Evolutionary conservation across 35 echinoderm and acorn worm species (phyloP).

Genomic region (Eucidaris tribuloides): DNA sequence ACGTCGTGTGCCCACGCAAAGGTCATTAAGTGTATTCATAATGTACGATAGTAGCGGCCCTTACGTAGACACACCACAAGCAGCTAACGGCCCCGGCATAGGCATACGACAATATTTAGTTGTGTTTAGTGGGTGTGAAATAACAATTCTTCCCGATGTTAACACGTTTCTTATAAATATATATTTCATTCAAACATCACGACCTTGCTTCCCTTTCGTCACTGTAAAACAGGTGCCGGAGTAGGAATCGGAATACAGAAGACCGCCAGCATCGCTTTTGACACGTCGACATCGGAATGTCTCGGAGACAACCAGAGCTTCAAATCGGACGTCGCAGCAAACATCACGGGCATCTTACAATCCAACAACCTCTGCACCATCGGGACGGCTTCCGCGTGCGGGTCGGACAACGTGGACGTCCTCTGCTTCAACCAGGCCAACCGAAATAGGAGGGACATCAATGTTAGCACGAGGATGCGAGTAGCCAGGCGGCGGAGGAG

Average conservation of each 20-base stretch:
- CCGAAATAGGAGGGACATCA: background rate
- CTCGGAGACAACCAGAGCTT: background rate
- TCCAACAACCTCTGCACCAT: background rate
- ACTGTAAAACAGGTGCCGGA: background rate
- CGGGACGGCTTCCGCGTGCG: background rate
- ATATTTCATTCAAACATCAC: too few species aligned
- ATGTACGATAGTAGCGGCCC: too few species aligned
- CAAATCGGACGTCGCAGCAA: background rate
- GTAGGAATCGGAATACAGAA: background rate
- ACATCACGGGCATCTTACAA: background rate
- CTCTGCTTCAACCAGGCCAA: background rate
- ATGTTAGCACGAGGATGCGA: background rate
- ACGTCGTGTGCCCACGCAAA: too few species aligned
- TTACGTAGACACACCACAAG: too few species aligned
- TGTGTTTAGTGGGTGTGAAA: too few species aligned
- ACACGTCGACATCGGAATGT: background rate
- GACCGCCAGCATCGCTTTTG: background rate
- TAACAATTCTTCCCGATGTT: too few species aligned
- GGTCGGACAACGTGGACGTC: background rate
- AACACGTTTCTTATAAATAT: too few species aligned
- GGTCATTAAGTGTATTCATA: too few species aligned
- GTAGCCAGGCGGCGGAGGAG: background rate
- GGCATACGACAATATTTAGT: too few species aligned
- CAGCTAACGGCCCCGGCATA: too few species aligned
- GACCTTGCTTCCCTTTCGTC: too few species aligned